These are phyloP conservation scores for Papilio gigon DNA, from an alignment of 2,888 invertebrate genomes.

Conservation along the genomic window DNA sequence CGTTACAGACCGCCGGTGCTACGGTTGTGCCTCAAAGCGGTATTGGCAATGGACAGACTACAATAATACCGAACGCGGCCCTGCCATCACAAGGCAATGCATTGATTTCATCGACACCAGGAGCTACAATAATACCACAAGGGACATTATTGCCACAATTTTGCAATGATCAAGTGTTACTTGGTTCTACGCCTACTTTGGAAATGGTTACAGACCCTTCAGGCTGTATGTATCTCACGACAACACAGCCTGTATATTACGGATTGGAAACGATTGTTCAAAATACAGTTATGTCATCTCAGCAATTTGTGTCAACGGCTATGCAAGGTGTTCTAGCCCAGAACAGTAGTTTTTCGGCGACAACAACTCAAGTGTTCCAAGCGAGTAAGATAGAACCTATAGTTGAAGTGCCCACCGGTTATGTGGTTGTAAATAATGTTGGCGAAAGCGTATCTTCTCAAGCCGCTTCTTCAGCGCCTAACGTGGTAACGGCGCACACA, in stretches of 20 bases:
- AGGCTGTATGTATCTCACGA: conserved; percentile 83
- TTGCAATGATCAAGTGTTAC: conserved; percentile 83
- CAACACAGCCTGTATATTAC: conserved; percentile 90
- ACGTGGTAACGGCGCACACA: conserved; percentile 73
- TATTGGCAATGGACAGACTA: conserved; percentile 76
- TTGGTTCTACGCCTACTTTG: conserved; percentile 84
- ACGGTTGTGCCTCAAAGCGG: conserved; percentile 78
- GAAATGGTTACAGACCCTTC: conserved; percentile 85
- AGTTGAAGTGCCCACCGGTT: conserved; percentile 88
- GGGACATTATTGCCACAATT: conserved; percentile 80
- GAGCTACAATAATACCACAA: conserved; percentile 84
- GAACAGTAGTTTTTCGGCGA: conserved; percentile 92
- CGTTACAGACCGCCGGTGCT: conserved; percentile 68
- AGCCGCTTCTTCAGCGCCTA: conserved; percentile 66
- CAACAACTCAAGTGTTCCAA: conserved; percentile 92
- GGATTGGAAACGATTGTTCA: conserved; percentile 93
- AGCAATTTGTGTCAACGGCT: conserved; percentile 91
- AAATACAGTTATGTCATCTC: conserved; percentile 94
- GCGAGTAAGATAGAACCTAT: conserved; percentile 92
- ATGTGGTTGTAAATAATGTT: conserved; percentile 86
- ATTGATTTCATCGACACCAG: conserved; percentile 78
- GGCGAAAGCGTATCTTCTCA: conserved; percentile 74
- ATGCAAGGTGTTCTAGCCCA: conserved; percentile 91
- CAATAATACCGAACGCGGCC: conserved; percentile 76
- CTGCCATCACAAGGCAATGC: conserved; percentile 80